Base-by-base conservation (phyloP, 2,113 vertebrate species). In the Cygnus atratus region DNA sequence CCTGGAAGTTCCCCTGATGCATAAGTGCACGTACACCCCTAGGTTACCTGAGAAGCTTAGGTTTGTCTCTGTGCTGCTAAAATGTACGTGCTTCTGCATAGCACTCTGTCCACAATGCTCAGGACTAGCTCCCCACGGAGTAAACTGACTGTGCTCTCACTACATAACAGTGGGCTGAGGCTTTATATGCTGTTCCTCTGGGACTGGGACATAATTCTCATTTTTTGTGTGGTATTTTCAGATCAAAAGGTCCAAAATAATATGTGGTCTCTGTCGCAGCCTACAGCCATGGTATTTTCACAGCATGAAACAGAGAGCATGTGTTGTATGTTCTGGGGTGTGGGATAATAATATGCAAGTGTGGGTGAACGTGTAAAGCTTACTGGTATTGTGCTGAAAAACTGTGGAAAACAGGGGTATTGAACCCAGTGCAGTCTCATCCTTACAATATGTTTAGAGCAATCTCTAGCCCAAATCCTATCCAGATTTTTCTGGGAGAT, bases 11-110 rank as follows among this genome's bases (percentile, higher is more conserved):
- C 41, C 26, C 33, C 20, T 46, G 48, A n/a, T n/a, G 37, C 11
- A 0, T 18, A 28, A 28, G 29, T 48, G 11, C 8, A 19, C 35
- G 12, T 26, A 54, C 19, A 37, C 1, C 0, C n/a, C 75, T 9
- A 43, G 11, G 16, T 35, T 52, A 52, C n/a, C 28, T 44, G 54
- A 50, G 57, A 14, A 68, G 28, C 9, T 50, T 33, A 43, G 17
- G 33, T 37, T 41, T 88, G 62, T 68, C 8, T 48, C 33, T 41
- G 9, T 75, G 43, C 29, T 52, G 17, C n/a, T 75, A 54, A 63
- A 84, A 14, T 14, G 4, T 3, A 1, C 17, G 7, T 59, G 22
- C 31, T 46, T 75, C 57, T 82, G 33, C 9, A 43, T 5, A 55
- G 25, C 17, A 35, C 3, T 55, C 3, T 55, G 62, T 19, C 31